Evolutionary conservation across 2,888 invertebrate genomes (phyloP).

Genomic region (Melieria picta): DNA sequence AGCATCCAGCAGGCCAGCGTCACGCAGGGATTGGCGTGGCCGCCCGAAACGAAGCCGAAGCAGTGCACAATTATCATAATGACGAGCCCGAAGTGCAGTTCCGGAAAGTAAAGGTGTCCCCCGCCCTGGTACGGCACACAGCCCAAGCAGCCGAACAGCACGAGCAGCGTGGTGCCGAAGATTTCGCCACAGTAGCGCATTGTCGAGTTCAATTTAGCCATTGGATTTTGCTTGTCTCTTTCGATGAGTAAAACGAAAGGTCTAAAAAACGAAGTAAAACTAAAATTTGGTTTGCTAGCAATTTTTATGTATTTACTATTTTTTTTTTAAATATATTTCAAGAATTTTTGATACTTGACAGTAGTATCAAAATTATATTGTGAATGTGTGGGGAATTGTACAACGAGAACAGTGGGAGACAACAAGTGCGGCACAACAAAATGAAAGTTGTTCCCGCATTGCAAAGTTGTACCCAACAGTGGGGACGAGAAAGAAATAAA

Average conservation of each 20-base stretch:
- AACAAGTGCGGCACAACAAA: no score
- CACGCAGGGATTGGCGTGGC: conserved; percentile 50
- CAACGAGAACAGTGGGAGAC: no score
- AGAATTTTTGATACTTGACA: background rate
- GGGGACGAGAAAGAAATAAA: no score
- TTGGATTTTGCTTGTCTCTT: background rate
- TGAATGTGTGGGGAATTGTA: background rate
- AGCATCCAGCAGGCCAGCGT: conserved; percentile 47
- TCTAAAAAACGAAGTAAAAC: background rate
- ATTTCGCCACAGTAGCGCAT: conserved; percentile 32
- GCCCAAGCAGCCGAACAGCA: conserved; percentile 23
- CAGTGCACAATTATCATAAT: conserved; percentile 47
- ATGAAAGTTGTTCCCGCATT: no score
- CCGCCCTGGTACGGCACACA: conserved; percentile 13
- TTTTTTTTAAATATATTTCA: conserved; percentile 15
- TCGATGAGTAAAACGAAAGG: no score
- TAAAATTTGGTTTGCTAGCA: conserved; percentile 9
- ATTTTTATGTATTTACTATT: background rate
- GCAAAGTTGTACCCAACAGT: no score
- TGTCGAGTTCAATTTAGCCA: conserved; percentile 18
- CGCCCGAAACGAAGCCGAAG: conserved; percentile 51
- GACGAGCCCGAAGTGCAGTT: conserved; percentile 43
- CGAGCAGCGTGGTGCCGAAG: conserved; percentile 19
- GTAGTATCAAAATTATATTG: background rate
- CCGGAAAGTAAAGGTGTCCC: background rate